A percentile compares a stretch with the other conserved stretches of the same genome.
phyloP scores from a whole-genome alignment of 2,888 invertebrate genomes.

The Pimpla rufipes region DNA sequence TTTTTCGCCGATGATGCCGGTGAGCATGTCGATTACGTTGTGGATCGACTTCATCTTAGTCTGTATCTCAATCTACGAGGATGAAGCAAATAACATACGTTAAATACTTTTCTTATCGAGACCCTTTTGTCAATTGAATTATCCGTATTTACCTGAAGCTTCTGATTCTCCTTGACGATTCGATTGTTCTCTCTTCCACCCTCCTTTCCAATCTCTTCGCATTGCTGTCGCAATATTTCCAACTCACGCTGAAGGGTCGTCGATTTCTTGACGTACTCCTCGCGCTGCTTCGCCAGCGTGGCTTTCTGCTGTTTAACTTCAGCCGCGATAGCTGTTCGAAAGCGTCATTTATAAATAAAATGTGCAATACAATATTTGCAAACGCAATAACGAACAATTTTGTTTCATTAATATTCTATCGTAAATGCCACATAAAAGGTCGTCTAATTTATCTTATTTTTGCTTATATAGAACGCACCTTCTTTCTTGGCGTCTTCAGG shows the following conservation, averaged over 20 bases:
- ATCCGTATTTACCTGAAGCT: constrained; percentile 90
- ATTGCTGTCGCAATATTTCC: constrained; percentile 92
- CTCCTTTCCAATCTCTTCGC: constrained; percentile 91
- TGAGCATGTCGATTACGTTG: constrained; percentile 95
- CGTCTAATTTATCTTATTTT: background rate
- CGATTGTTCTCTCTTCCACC: constrained; percentile 92
- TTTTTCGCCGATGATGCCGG: constrained; percentile 93
- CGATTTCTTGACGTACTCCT: constrained; percentile 93
- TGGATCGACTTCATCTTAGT: constrained; percentile 93
- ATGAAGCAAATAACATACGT: constrained; percentile 56
- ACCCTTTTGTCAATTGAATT: background rate
- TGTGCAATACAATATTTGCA: background rate
- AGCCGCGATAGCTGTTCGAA: constrained; percentile 90
- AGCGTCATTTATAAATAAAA: constrained; percentile 26
- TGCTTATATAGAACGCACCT: constrained; percentile 75
- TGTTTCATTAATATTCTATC: too few species aligned
- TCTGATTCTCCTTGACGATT: constrained; percentile 93
- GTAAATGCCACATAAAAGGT: too few species aligned
- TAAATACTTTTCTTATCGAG: background rate
- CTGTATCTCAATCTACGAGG: constrained; percentile 90
- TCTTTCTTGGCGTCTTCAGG: constrained; percentile 85
- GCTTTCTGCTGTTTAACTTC: constrained; percentile 94
- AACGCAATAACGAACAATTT: too few species aligned
- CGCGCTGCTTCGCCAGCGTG: constrained; percentile 92
- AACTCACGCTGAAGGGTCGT: constrained; percentile 91